These are phyloP conservation scores for Chiroxiphia lanceolata DNA, from an alignment of 2,797 vertebrate species.

Conservation along the genomic window DNA sequence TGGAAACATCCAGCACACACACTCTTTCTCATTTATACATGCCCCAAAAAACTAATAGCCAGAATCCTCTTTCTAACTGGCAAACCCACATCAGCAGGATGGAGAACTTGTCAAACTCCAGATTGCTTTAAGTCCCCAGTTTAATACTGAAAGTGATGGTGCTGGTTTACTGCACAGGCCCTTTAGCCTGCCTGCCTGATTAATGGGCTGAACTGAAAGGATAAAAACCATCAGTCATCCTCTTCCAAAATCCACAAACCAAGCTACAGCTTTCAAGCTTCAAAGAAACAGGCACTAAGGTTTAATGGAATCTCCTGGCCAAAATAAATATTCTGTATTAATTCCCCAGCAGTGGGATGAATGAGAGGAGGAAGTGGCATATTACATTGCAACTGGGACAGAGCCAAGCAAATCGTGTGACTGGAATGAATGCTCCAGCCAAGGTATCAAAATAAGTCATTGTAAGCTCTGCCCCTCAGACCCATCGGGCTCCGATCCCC, in stretches of 20 bases:
- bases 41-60: not conserved
- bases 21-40: not conserved
- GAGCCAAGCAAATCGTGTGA: conserved; percentile 39
- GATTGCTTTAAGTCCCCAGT: not conserved
- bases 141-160: not conserved
- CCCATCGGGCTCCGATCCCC: not conserved
- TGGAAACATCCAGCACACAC: not conserved
- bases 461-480: conserved; percentile 35
- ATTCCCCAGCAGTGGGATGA: conserved; percentile 37
- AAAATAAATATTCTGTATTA: conserved; percentile 54
- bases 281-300: conserved; percentile 2
- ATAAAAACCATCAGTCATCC: conserved; percentile 3
- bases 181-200: not conserved
- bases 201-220: not conserved
- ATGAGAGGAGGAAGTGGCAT: conserved; percentile 47
- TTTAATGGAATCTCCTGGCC: conserved; percentile 24
- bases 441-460: conserved; percentile 33
- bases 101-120: not conserved
- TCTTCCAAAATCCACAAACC: conserved; percentile 39
- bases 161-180: not conserved
- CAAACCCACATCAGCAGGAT: not conserved
- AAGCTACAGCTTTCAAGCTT: not conserved
- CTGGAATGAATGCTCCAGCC: conserved; percentile 21
- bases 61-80: not conserved
- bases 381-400: conserved; percentile 23